A percentile compares a stretch with the other conserved stretches of the same genome.
These are phyloP conservation scores for Odontocerum albicorne DNA, from an alignment of 2,888 invertebrate genomes.

Conservation along the genomic window DNA sequence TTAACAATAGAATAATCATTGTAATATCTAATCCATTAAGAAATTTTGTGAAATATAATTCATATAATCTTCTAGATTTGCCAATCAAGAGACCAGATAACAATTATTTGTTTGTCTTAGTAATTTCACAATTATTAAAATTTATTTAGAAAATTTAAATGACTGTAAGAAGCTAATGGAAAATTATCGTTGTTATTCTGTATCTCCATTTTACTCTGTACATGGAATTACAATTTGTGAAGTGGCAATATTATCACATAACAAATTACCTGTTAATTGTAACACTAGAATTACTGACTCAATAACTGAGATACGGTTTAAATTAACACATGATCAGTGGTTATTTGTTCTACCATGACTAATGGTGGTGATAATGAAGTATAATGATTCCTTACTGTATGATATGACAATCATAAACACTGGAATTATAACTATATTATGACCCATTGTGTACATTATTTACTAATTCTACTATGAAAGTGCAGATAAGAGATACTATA, in stretches of 20 bases:
- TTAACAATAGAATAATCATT: constrained; percentile 3
- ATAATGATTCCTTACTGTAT: background rate
- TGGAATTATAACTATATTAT: constrained; percentile 2
- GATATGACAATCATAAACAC: background rate
- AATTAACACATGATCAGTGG: constrained; percentile 6
- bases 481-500: background rate
- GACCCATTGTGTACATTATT: constrained; percentile 3
- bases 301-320: constrained; percentile 8
- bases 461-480: background rate
- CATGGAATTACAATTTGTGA: constrained; percentile 1
- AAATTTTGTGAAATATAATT: constrained; percentile 1
- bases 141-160: constrained; percentile 6
- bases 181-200: background rate
- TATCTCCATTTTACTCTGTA: background rate
- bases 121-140: constrained; percentile 1
- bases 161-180: background rate
- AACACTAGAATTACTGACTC: constrained; percentile 2
- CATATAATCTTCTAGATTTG: background rate
- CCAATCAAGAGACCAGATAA: constrained; percentile 11
- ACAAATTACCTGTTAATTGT: constrained; percentile 1
- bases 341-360: background rate
- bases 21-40: constrained; percentile 2
- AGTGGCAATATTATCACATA: constrained; percentile 1
- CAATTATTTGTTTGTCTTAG: constrained; percentile 1
- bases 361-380: constrained; percentile 1